Evolutionary conservation across 2,888 invertebrate genomes (phyloP).

Genomic region (Orgyia antiqua): DNA sequence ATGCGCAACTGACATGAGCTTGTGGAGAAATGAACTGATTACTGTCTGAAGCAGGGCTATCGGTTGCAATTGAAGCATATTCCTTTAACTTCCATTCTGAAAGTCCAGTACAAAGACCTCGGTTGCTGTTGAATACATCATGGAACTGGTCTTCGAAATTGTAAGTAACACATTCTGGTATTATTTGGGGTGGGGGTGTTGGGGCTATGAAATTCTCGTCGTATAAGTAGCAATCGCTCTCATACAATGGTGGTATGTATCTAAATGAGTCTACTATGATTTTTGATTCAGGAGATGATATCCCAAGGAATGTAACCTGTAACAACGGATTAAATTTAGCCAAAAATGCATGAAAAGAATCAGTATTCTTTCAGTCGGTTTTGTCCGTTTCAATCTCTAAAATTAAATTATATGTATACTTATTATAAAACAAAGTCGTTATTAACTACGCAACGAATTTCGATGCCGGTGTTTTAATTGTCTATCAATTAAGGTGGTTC

Average conservation of each 20-base stretch:
- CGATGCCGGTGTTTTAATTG: too few species aligned
- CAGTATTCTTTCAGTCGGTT: too few species aligned
- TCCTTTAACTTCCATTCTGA: constrained; percentile 14
- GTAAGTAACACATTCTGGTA: constrained; percentile 23
- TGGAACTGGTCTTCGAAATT: constrained; percentile 22
- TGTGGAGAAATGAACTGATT: constrained; percentile 19
- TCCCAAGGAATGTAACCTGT: constrained; percentile 32
- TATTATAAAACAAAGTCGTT: too few species aligned
- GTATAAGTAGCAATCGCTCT: constrained; percentile 28
- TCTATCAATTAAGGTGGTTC: too few species aligned
- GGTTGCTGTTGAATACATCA: constrained; percentile 11
- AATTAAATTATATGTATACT: too few species aligned
- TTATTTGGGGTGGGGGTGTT: constrained; percentile 6
- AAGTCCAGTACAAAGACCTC: constrained; percentile 21
- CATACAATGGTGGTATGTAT: constrained; percentile 27
- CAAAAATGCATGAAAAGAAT: too few species aligned
- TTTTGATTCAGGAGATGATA: constrained; percentile 20
- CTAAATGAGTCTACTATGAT: constrained; percentile 35
- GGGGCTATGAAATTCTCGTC: constrained; percentile 15
- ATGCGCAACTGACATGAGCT: constrained; percentile 17
- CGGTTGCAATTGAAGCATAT: constrained; percentile 10
- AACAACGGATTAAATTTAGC: too few species aligned
- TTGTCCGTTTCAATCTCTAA: too few species aligned
- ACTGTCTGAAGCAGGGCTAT: constrained; percentile 16
- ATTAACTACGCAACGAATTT: too few species aligned